A percentile compares a stretch with the other conserved stretches of the same genome.
Evolutionary conservation across 2,113 vertebrate species (phyloP).

Genomic region (Alouatta palliata): DNA sequence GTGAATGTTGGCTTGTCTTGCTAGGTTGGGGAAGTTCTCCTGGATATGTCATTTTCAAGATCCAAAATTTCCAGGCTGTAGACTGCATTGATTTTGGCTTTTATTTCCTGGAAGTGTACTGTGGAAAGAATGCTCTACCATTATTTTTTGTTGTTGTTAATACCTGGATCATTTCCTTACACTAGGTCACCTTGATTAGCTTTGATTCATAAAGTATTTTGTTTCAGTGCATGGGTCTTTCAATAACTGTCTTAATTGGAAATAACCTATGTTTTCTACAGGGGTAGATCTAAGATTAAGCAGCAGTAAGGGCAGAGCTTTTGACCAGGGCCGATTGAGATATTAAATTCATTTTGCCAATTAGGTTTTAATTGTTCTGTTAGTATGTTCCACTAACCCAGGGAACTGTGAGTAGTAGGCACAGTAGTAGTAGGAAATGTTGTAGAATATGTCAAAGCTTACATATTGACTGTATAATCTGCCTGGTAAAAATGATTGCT

Average conservation of each 20-base stretch:
- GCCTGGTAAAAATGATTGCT: not conserved
- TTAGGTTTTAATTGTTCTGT: not conserved
- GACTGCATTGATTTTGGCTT: not conserved
- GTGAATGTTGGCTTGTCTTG: too few relatives aligned
- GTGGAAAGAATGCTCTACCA: not conserved
- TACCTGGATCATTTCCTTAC: not conserved
- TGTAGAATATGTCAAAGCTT: not conserved
- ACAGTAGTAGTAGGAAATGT: not conserved
- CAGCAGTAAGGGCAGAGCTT: not conserved
- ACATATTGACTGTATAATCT: not conserved
- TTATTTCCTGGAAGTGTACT: not conserved
- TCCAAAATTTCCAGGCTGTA: not conserved
- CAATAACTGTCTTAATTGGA: not conserved
- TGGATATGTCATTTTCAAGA: not conserved
- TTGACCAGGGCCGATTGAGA: not conserved
- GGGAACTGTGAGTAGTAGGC: not conserved
- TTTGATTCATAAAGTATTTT: not conserved
- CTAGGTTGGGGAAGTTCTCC: too few relatives aligned
- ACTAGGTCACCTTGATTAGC: not conserved
- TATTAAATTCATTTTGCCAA: not conserved
- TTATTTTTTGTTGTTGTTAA: not conserved
- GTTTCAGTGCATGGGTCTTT: not conserved
- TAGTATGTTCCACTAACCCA: not conserved
- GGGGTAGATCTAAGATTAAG: not conserved
- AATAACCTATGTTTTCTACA: not conserved